Percentiles rank a stretch among this genome's conserved stretches.
Conservation (phyloP, 2,797 vertebrate genomes). For the Typhlichthys eigenmanni region DNA sequence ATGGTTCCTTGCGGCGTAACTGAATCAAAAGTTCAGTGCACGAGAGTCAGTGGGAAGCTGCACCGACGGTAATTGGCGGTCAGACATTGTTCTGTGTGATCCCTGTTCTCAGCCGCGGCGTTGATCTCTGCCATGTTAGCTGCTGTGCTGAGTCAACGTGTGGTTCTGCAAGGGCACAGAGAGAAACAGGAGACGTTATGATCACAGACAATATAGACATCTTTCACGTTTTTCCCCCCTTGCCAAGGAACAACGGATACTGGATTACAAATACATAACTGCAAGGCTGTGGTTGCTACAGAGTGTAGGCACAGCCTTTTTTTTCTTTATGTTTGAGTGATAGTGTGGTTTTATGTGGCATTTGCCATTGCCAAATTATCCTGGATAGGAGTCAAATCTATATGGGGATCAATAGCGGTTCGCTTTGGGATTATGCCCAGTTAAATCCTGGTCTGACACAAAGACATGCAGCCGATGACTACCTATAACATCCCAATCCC, state of each 20-base stretch:
- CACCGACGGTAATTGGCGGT: slow-evolving; percentile 64
- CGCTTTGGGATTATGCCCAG: slow-evolving; percentile 45
- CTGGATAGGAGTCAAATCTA: slow-evolving; percentile 40
- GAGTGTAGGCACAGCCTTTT: background rate
- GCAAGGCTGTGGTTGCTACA: background rate
- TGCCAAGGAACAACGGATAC: background rate
- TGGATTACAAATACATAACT: background rate
- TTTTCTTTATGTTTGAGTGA: slow-evolving; percentile 42
- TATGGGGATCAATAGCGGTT: slow-evolving; percentile 58
- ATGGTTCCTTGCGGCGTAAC: slow-evolving; percentile 88
- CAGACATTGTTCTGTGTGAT: slow-evolving; percentile 54
- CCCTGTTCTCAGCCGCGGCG: slow-evolving; percentile 80
- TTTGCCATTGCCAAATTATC: slow-evolving; percentile 63
- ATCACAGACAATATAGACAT: slow-evolving; percentile 22
- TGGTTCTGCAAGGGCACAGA: slow-evolving; percentile 86
- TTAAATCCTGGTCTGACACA: slow-evolving; percentile 43
- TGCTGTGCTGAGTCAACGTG: slow-evolving; percentile 98
- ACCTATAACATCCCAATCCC: slow-evolving; percentile 56
- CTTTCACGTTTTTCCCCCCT: slow-evolving; percentile 1
- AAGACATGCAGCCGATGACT: slow-evolving; percentile 50
- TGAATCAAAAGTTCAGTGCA: slow-evolving; percentile 91
- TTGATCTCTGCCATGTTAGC: slow-evolving; percentile 85
- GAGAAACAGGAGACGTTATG: slow-evolving; percentile 44
- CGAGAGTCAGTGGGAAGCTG: slow-evolving; percentile 78
- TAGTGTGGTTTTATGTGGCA: slow-evolving; percentile 17